Evolutionary conservation across 2,797 vertebrate species (phyloP).

Genomic region (Poliocrania exsul): DNA sequence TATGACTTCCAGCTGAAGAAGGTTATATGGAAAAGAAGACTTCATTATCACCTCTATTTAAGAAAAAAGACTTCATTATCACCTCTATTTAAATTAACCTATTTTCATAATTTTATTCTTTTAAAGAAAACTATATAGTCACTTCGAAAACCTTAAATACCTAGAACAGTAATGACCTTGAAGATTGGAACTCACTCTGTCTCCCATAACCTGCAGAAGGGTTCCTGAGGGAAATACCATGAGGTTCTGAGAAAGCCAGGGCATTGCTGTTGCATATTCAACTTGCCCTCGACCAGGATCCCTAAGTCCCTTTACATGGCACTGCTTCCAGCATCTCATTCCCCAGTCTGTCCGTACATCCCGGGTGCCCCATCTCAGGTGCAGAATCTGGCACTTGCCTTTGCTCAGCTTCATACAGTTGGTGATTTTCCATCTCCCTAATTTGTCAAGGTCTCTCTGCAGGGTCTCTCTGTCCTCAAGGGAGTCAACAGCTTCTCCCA

Average conservation of each 20-base stretch:
- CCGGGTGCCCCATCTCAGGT: neutral
- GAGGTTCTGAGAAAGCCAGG: neutral
- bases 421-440: neutral
- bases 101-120: neutral
- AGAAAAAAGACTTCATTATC: conserved; percentile 12
- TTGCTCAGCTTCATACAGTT: neutral
- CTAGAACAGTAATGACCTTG: neutral
- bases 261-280: neutral
- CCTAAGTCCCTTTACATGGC: accelerated
- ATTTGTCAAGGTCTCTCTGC: neutral
- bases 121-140: neutral
- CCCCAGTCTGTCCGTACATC: neutral
- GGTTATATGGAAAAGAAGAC: neutral
- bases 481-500: neutral
- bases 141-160: neutral
- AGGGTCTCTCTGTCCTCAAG: neutral
- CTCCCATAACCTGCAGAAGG: neutral
- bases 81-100: neutral
- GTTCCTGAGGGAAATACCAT: neutral
- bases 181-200: neutral
- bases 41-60: conserved; percentile 21
- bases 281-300: accelerated
- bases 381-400: neutral
- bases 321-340: neutral
- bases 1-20: neutral